phyloP scores from a whole-genome alignment of 2,113 vertebrate genomes.

The Himantopus leucocephalus region DNA sequence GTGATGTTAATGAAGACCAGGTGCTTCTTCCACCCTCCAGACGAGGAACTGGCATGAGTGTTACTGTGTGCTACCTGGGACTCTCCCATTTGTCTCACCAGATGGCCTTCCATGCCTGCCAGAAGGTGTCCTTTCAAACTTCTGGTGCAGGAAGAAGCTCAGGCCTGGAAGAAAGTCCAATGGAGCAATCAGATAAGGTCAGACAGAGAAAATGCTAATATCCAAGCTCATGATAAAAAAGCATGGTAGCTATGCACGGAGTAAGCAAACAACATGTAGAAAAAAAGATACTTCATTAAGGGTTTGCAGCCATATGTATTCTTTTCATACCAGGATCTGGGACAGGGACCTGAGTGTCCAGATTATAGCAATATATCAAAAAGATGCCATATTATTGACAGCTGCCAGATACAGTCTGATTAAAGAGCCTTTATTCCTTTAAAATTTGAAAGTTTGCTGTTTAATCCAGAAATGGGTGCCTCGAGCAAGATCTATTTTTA shows the following conservation, averaged over 20 bases:
- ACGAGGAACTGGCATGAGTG: conserved; percentile 66
- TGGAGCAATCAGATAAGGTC: not conserved
- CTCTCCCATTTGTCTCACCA: not conserved
- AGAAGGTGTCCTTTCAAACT: not conserved
- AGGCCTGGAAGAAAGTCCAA: not conserved
- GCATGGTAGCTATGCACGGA: not conserved
- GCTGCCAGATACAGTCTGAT: conserved; percentile 1
- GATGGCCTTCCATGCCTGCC: not conserved
- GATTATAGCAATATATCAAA: not conserved
- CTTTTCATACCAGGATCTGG: not conserved
- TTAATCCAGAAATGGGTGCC: conserved; percentile 38
- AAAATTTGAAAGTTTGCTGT: conserved; percentile 37
- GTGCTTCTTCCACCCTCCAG: conserved; percentile 76
- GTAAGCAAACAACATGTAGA: not conserved
- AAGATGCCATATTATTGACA: conserved; percentile 6
- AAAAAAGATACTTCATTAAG: not conserved
- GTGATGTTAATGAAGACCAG: conserved; percentile 86
- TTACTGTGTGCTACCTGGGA: conserved; percentile 43
- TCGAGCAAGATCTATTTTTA: conserved; percentile 58
- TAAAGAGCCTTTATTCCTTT: conserved; percentile 25
- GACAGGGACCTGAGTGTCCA: not conserved
- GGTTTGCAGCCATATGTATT: not conserved
- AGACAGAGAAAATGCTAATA: not conserved
- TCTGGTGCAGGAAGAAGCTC: not conserved
- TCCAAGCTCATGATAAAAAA: not conserved